Percentiles rank a stretch among this genome's conserved stretches.
Conservation (phyloP, 2,113 vertebrate species). For the Cyanoramphus novaezelandiae region DNA sequence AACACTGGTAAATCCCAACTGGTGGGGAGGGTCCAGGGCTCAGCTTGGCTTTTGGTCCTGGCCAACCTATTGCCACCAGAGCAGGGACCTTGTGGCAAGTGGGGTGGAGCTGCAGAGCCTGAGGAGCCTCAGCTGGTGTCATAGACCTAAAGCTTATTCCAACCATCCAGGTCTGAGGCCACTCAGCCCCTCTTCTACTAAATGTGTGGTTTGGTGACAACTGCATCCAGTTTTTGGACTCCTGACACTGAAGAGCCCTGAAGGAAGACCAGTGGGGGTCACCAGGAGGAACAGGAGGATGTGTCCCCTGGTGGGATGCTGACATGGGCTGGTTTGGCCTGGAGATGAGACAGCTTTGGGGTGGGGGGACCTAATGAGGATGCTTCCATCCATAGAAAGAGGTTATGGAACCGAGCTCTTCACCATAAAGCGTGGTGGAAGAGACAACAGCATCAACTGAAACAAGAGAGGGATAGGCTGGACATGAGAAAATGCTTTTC, state of each 20-base stretch:
- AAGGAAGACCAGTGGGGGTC: neutral
- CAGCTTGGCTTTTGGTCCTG: neutral
- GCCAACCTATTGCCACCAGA: accelerated
- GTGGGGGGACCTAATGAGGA: neutral
- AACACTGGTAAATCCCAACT: accelerated
- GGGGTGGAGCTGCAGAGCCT: neutral
- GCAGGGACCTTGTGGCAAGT: neutral
- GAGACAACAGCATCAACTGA: neutral
- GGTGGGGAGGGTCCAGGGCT: neutral
- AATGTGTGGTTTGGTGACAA: accelerated
- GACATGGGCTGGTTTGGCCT: neutral
- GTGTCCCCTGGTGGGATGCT: accelerated
- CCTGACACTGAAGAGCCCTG: too few species aligned
- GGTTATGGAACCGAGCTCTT: neutral
- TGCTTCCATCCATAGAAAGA: neutral
- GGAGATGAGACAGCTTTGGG: neutral
- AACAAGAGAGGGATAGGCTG: neutral
- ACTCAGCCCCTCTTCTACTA: neutral
- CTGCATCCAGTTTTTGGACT: neutral
- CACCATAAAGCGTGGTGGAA: neutral
- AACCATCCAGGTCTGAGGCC: neutral
- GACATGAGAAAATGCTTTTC: neutral
- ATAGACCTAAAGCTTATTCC: neutral
- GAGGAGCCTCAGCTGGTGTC: accelerated
- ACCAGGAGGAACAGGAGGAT: neutral